Conservation (phyloP, 2,113 vertebrate genomes). For the Ranitomeya imitator region DNA sequence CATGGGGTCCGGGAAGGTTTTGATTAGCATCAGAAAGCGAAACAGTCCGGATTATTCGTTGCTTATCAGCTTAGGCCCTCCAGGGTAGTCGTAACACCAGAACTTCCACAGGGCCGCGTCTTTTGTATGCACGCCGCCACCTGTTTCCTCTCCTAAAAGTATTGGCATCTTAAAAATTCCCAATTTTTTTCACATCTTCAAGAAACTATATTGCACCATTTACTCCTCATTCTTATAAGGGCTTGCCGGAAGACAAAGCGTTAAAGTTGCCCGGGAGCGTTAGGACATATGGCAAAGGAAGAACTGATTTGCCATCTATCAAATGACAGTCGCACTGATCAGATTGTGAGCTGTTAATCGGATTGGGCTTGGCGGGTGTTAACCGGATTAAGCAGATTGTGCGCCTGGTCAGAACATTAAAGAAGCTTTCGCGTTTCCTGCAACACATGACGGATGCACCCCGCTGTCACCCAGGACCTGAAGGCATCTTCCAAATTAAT, state of each 20-base stretch:
- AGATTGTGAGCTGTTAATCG: slow-evolving; percentile 67
- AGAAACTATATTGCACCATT: neutral
- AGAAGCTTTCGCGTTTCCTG: slow-evolving; percentile 54
- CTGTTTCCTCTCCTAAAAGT: neutral
- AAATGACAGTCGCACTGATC: slow-evolving; percentile 48
- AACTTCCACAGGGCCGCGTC: neutral
- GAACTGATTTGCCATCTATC: slow-evolving; percentile 40
- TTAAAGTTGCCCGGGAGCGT: neutral
- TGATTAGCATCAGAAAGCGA: slow-evolving; percentile 3
- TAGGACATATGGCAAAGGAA: slow-evolving; percentile 48
- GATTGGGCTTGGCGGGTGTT: slow-evolving; percentile 65
- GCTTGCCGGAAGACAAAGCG: neutral
- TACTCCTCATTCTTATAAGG: neutral
- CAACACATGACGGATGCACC: slow-evolving; percentile 7
- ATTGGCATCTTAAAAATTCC: rapidly evolving
- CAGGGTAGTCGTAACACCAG: neutral
- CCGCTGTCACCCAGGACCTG: neutral
- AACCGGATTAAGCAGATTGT: slow-evolving; percentile 70
- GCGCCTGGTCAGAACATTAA: slow-evolving; percentile 44
- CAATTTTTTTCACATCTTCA: rapidly evolving
- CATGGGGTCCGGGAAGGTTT: neutral
- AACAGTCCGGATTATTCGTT: neutral
- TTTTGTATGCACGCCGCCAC: neutral
- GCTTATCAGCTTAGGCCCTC: neutral
- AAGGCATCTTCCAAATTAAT: slow-evolving; percentile 48